Percentiles rank a stretch among this genome's conserved stretches.
Conservation (phyloP, 30 jellyfish, hydroid and myxozoan genomes). For the Chrysaora quinquecirrha region DNA sequence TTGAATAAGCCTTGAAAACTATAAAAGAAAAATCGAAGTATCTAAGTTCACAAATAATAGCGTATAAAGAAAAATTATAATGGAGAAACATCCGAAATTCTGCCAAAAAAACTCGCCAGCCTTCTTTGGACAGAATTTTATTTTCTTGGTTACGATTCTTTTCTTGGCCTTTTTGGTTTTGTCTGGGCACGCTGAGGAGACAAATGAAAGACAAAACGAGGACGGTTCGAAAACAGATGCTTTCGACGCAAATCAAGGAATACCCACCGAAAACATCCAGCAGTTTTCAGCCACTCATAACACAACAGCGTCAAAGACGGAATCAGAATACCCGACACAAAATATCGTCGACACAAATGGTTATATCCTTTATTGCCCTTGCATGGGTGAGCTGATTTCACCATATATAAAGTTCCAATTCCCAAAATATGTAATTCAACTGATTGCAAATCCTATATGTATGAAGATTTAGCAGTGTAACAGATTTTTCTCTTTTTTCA, state of each 20-base stretch:
- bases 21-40: no score
- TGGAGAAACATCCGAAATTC: no score
- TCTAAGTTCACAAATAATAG: no score
- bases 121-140: no score
- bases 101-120: no score
- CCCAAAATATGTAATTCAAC: background rate
- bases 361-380: conserved; percentile 71
- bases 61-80: no score
- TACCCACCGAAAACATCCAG: conserved; percentile 3
- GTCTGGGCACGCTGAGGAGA: background rate
- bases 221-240: background rate
- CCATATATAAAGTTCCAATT: no score
- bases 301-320: background rate
- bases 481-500: background rate
- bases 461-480: background rate
- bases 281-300: background rate
- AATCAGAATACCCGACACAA: no score
- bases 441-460: background rate
- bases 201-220: background rate
- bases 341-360: conserved; percentile 56
- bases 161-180: background rate
- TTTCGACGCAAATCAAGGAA: conserved; percentile 1
- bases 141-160: no score
- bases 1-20: no score
- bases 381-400: conserved; percentile 71